Evolutionary conservation across 30 jellyfish, hydroid and myxozoan genomes (phyloP).

Genomic region (Aurelia aurita complex sp. Pacific): DNA sequence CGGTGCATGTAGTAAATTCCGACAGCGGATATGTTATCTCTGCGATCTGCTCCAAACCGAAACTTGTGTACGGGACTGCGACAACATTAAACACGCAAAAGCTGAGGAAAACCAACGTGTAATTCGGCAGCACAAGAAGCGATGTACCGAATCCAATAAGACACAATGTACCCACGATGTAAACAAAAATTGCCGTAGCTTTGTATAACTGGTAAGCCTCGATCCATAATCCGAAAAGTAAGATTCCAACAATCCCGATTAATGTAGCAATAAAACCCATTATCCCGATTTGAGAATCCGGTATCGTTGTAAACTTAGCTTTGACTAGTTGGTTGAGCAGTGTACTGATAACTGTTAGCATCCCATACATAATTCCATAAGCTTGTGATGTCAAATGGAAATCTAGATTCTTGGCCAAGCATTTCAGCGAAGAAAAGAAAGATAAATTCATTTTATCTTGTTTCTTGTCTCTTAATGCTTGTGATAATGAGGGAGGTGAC

Average conservation of each 20-base stretch:
- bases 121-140: conserved; percentile 23
- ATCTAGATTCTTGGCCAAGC: conserved; percentile 31
- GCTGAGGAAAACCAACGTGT: conserved; percentile 20
- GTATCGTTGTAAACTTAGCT: conserved; percentile 27
- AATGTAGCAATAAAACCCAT: conserved; percentile 72
- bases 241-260: conserved; percentile 59
- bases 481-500: conserved; percentile 71
- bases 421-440: conserved; percentile 32
- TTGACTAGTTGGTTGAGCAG: conserved; percentile 62
- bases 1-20: conserved; percentile 65
- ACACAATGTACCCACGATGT: conserved; percentile 32
- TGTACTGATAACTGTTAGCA: conserved; percentile 43
- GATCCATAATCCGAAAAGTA: conserved; percentile 63
- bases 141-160: conserved; percentile 37
- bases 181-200: conserved; percentile 55
- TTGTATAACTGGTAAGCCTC: conserved; percentile 58
- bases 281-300: conserved; percentile 69
- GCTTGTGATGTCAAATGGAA: conserved; percentile 63
- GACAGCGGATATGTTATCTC: conserved; percentile 84
- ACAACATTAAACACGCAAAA: conserved; percentile 47
- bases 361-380: conserved; percentile 67
- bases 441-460: conserved; percentile 6
- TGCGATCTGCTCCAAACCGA: conserved; percentile 80
- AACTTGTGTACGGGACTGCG: conserved; percentile 71
- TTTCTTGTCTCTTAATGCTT: conserved; percentile 40